Percentiles rank a stretch among this genome's conserved stretches.
Evolutionary conservation across 2,113 vertebrate genomes (phyloP).

Genomic region (Neogobius melanostomus): DNA sequence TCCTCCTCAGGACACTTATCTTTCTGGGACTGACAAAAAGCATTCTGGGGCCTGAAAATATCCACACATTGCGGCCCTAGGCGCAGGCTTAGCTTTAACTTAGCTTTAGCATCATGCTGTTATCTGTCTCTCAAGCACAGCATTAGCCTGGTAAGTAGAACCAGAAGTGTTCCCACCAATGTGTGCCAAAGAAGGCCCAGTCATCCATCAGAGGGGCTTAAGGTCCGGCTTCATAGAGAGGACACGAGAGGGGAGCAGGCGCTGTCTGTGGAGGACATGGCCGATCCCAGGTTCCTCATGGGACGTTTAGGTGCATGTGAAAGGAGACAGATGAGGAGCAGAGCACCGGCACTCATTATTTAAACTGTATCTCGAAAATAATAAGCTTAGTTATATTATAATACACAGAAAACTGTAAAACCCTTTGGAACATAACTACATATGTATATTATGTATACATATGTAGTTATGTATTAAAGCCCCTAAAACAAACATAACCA

Average conservation of each 20-base stretch:
- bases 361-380: constrained; percentile 20
- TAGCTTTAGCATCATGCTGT: constrained; percentile 54
- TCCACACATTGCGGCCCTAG: constrained; percentile 28
- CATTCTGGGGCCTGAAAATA: constrained; percentile 26
- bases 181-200: constrained; percentile 74
- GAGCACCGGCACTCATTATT: constrained; percentile 65
- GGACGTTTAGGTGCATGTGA: constrained; percentile 67
- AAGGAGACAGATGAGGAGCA: constrained; percentile 69
- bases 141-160: constrained; percentile 81
- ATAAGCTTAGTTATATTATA: not conserved
- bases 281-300: constrained; percentile 60
- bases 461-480: too few relatives aligned
- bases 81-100: constrained; percentile 59
- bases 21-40: constrained; percentile 24
- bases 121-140: constrained; percentile 57
- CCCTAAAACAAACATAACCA: not conserved
- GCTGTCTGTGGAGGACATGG: constrained; percentile 38
- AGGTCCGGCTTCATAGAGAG: constrained; percentile 50
- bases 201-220: constrained; percentile 80
- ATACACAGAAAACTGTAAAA: not conserved
- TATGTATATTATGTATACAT: too few relatives aligned
- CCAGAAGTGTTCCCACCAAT: constrained; percentile 82
- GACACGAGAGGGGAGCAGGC: constrained; percentile 26
- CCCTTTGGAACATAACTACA: too few relatives aligned
- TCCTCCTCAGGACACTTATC: constrained; percentile 32